Base-by-base conservation (phyloP, 2,113 vertebrate genomes). In the Cololabis saira region DNA sequence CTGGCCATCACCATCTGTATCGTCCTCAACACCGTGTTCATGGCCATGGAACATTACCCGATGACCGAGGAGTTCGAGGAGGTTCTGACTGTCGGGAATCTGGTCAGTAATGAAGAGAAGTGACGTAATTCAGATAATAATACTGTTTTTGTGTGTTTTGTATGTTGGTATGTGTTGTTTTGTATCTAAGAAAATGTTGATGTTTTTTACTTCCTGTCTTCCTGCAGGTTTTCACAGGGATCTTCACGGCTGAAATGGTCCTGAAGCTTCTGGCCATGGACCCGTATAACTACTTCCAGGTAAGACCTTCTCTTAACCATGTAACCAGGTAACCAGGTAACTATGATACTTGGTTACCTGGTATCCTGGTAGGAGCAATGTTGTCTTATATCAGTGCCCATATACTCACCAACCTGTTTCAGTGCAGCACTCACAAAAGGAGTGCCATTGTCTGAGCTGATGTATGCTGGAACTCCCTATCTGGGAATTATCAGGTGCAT, bases 21-120 rank as follows among this genome's bases (percentile, higher is more conserved):
- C 0, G 93, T 99, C 69, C 95, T 99, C 42, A 99, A 99, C 88
- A 98, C 96, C 0, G 54, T 98, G 41, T 99, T 99, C 90, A 98
- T 99, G 97, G 97, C 97, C 74, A 98, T 98, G 96, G 97, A 98
- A 68, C 96, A 99, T 24, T 99, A 96, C 50, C 97, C 96, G 13
- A 97, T 98, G 96, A 94, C 94, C 0, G 51, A 76, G 1, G 70
- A 93, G 3, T 98, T 98, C 0, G 93, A 96, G 56, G 19, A 91
- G 0, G 91, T 97, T 63, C 90, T 99, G 62, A 49, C 17, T 0
- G 80, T 95, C 13, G 97, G 96, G 27, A 97, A 97, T 73, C 88
- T 97, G 94, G 97, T 98, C 90, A 90, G 93, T 61, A 12, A 57
- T 4, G 15, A 61, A 0, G 10, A 43, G 40, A 60, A 16, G 5